phyloP scores from a whole-genome alignment of 64 coral and sea anemone species.

The Orbicella faveolata region DNA sequence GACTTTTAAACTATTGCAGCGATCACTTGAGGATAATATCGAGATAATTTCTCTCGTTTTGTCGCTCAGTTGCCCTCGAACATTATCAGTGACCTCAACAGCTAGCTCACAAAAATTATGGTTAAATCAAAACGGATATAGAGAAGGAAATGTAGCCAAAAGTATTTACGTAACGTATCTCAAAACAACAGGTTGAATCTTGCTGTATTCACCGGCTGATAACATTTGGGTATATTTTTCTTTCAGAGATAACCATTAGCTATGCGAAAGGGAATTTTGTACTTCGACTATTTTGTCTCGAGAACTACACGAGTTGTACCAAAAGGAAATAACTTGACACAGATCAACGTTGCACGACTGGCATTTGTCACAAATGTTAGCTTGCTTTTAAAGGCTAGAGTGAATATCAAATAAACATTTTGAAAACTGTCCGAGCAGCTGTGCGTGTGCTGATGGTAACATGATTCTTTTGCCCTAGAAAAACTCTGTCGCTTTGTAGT shows the following conservation, averaged over 20 bases:
- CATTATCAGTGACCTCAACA: constrained; percentile 1
- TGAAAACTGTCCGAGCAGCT: not conserved
- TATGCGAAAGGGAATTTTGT: not conserved
- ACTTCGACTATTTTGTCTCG: not conserved
- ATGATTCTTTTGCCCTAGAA: not conserved
- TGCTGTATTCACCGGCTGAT: not conserved
- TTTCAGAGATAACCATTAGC: not conserved
- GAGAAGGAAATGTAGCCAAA: too few relatives aligned
- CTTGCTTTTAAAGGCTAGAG: not conserved
- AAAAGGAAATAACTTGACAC: not conserved
- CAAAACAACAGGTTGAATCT: not conserved
- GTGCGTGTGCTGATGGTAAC: not conserved
- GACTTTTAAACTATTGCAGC: not conserved
- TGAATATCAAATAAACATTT: constrained; percentile 2
- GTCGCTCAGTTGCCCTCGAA: not conserved
- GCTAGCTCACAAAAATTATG: not conserved
- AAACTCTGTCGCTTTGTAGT: not conserved
- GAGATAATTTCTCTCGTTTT: not conserved
- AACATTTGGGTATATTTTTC: not conserved
- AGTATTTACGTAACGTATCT: not conserved
- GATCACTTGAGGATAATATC: not conserved
- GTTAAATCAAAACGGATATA: not conserved
- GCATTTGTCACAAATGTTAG: constrained; percentile 23
- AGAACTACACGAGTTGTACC: not conserved
- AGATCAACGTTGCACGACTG: not conserved